Conservation (phyloP, 2,888 invertebrate genomes). For the Asteroscopus sphinx region DNA sequence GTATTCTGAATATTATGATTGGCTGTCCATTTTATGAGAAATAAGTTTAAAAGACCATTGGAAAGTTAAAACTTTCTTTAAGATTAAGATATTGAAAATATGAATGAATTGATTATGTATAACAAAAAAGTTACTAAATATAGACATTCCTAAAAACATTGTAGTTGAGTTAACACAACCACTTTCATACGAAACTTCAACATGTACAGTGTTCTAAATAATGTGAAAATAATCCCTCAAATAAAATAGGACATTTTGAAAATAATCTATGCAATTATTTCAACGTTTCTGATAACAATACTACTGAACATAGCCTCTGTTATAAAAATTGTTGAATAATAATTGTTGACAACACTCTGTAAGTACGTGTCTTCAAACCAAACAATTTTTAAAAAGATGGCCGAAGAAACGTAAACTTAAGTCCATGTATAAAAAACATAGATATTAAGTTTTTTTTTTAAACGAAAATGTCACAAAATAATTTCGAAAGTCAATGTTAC, state of each 20-base stretch:
- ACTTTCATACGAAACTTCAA: too few species aligned
- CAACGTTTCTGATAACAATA: too few species aligned
- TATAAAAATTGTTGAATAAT: too few species aligned
- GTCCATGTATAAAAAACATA: conserved; percentile 11
- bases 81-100: conserved; percentile 4
- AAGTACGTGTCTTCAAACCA: neutral
- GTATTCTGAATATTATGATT: conserved; percentile 23
- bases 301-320: too few species aligned
- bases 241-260: too few species aligned
- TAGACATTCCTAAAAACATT: conserved; percentile 16
- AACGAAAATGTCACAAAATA: conserved; percentile 50
- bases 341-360: neutral
- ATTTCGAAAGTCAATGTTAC: conserved; percentile 20
- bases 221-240: too few species aligned
- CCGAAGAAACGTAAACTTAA: neutral
- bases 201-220: too few species aligned
- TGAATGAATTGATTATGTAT: conserved; percentile 9
- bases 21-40: conserved; percentile 28
- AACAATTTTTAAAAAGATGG: neutral
- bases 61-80: conserved; percentile 1
- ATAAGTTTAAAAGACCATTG: neutral
- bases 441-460: conserved; percentile 8
- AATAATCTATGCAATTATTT: too few species aligned
- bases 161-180: too few species aligned
- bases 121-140: conserved; percentile 24